Percentiles rank a stretch among this genome's conserved stretches.
These are phyloP conservation scores for Perccottus glenii DNA, from an alignment of 2,113 vertebrate species.

Conservation along the genomic window DNA sequence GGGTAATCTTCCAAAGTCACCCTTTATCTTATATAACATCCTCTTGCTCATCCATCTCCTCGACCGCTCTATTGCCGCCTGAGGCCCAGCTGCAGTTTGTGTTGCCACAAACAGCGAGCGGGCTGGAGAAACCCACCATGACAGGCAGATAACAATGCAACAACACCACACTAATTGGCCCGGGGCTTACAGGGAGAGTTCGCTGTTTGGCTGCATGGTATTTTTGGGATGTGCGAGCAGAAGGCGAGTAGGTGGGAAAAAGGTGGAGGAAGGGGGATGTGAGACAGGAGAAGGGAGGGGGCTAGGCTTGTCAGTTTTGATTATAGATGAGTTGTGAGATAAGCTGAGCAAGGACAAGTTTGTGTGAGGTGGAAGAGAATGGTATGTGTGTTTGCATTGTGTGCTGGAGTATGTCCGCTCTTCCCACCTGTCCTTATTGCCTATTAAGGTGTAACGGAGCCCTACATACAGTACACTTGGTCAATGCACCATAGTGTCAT, in stretches of 20 bases:
- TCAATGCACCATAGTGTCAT: background rate
- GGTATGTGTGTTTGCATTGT: background rate
- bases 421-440: background rate
- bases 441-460: background rate
- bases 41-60: slow-evolving; percentile 39
- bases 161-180: slow-evolving; percentile 75
- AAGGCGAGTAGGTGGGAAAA: slow-evolving; percentile 24
- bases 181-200: slow-evolving; percentile 67
- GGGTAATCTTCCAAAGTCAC: slow-evolving; percentile 37
- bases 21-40: slow-evolving; percentile 25
- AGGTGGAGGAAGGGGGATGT: background rate
- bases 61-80: slow-evolving; percentile 35
- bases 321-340: slow-evolving; percentile 70
- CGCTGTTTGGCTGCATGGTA: slow-evolving; percentile 62
- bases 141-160: slow-evolving; percentile 77
- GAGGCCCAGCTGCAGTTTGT: slow-evolving; percentile 57
- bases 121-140: slow-evolving; percentile 71
- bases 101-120: slow-evolving; percentile 66
- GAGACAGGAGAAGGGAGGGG: slow-evolving; percentile 12
- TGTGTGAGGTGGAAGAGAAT: slow-evolving; percentile 38
- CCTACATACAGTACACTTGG: background rate
- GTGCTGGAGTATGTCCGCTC: background rate
- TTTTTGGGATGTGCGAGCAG: slow-evolving; percentile 65
- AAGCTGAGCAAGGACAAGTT: slow-evolving; percentile 61
- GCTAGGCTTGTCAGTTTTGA: slow-evolving; percentile 65